phyloP scores from a whole-genome alignment of 1,140 invertebrate genomes.

The Leptinotarsa defecta region DNA sequence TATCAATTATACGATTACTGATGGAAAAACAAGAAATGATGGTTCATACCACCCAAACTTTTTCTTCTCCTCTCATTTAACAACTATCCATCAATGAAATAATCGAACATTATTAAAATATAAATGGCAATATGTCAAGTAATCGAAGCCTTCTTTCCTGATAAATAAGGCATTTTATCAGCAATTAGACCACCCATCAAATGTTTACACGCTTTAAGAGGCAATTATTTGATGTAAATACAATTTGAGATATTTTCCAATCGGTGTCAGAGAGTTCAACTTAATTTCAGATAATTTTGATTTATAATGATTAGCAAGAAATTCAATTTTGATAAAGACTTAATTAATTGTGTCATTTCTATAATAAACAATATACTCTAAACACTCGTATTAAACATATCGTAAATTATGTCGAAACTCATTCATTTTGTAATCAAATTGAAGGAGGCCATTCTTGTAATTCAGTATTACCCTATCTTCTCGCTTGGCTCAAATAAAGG shows the following conservation, averaged over 20 bases:
- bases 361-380: constrained; percentile 25
- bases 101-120: neutral
- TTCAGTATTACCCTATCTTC: neutral
- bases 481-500: neutral
- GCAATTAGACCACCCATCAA: constrained; percentile 28
- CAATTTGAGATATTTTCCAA: constrained; percentile 27
- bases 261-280: constrained; percentile 29
- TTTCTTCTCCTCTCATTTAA: neutral
- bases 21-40: neutral
- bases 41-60: neutral
- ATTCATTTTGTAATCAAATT: constrained; percentile 18
- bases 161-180: constrained; percentile 24
- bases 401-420: constrained; percentile 17
- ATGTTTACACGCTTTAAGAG: constrained; percentile 29
- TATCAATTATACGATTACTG: too few relatives aligned
- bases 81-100: neutral
- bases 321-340: constrained; percentile 19
- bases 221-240: constrained; percentile 29
- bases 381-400: neutral
- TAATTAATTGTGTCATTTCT: constrained; percentile 31
- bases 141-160: neutral
- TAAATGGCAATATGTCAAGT: constrained; percentile 26
- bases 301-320: constrained; percentile 25
- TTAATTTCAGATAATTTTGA: constrained; percentile 33
- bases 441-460: neutral